These are phyloP conservation scores for Myotis daubentonii DNA, from an alignment of 2,797 vertebrate genomes.

Conservation along the genomic window DNA sequence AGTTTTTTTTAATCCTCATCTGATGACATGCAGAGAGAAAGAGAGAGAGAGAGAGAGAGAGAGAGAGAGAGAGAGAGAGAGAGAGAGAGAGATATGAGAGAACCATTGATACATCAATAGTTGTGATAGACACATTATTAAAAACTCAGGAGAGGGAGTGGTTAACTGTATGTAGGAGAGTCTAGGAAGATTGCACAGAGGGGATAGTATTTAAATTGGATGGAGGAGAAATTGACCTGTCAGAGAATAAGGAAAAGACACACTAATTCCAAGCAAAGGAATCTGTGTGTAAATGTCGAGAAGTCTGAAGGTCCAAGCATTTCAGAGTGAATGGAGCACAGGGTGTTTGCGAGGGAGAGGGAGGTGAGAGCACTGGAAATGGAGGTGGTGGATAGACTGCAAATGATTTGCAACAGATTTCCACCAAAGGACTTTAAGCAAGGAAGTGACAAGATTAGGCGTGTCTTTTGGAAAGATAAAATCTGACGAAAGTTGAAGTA, in stretches of 20 bases:
- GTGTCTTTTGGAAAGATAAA: constrained; percentile 35
- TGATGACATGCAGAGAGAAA: too few relatives aligned
- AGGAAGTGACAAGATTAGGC: constrained; percentile 49
- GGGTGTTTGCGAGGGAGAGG: background rate
- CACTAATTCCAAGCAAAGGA: background rate
- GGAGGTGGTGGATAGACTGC: background rate
- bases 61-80: too few relatives aligned
- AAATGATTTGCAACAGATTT: constrained; percentile 39
- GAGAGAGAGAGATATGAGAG: too few relatives aligned
- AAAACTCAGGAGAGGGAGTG: background rate
- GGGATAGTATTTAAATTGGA: background rate
- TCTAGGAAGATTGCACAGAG: background rate
- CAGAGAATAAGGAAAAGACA: background rate
- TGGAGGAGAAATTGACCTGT: background rate
- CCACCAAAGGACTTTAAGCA: constrained; percentile 30
- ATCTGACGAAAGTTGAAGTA: constrained; percentile 19
- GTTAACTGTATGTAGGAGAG: background rate
- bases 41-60: too few relatives aligned
- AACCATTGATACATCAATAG: too few relatives aligned
- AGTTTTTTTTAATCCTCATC: too few relatives aligned
- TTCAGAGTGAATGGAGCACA: background rate
- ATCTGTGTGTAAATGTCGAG: background rate
- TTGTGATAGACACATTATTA: background rate
- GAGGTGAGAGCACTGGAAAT: background rate
- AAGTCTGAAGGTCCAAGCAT: background rate